phyloP scores from a whole-genome alignment of 2,888 invertebrate genomes.

The Leptopilina syphax region DNA sequence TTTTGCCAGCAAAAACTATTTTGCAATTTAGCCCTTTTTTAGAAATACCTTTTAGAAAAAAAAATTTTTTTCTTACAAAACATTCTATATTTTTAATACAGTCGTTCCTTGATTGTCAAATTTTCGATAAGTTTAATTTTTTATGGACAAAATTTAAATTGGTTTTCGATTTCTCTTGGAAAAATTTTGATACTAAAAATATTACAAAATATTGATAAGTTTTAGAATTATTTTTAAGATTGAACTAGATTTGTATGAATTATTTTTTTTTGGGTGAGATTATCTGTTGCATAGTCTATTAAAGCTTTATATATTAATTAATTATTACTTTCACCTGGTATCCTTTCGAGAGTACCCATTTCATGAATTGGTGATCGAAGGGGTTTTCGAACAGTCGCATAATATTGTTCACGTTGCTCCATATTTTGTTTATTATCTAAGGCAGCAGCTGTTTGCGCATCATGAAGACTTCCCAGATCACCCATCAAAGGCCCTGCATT shows the following conservation, averaged over 20 bases:
- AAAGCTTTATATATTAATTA: not conserved
- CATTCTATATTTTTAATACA: too few relatives aligned
- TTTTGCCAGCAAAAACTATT: not conserved
- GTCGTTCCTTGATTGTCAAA: too few relatives aligned
- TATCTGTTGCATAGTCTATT: not conserved
- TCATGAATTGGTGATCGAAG: conserved; percentile 77
- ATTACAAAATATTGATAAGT: too few relatives aligned
- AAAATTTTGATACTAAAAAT: too few relatives aligned
- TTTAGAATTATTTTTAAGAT: too few relatives aligned
- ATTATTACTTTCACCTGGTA: conserved; percentile 70
- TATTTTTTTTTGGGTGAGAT: too few relatives aligned
- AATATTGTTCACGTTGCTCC: conserved; percentile 75
- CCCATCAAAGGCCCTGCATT: conserved; percentile 80
- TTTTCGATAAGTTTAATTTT: too few relatives aligned
- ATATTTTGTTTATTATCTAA: conserved; percentile 76
- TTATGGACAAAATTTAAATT: too few relatives aligned
- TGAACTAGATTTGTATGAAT: too few relatives aligned
- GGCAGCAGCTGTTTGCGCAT: conserved; percentile 74
- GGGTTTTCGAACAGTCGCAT: conserved; percentile 74
- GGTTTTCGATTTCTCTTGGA: too few relatives aligned
- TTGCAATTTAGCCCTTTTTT: too few relatives aligned
- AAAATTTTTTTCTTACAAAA: too few relatives aligned
- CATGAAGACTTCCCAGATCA: conserved; percentile 74
- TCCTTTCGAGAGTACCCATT: conserved; percentile 75
- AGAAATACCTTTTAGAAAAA: not conserved